Percentiles rank a stretch among this genome's conserved stretches.
Conservation (phyloP, 2,888 invertebrate genomes). For the Gisinianus flammeolus region DNA sequence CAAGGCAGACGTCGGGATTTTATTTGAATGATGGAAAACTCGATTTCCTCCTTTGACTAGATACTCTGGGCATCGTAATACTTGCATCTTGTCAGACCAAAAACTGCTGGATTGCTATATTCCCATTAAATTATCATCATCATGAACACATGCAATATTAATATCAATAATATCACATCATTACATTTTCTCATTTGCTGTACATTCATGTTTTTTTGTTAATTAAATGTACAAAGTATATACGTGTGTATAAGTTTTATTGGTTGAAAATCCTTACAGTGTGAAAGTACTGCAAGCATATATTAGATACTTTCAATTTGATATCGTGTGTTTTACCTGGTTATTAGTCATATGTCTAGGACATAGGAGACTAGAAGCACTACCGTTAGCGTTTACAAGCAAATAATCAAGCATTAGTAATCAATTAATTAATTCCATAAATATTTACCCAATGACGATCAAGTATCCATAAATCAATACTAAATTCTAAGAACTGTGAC, state of each 20-base stretch:
- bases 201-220: not conserved
- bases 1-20: not conserved
- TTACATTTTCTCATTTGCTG: not conserved
- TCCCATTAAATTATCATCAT: not conserved
- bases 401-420: not conserved
- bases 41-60: not conserved
- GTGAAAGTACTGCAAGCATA: no score
- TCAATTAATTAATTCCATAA: no score
- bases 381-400: constrained; percentile 4
- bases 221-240: not conserved
- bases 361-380: not conserved
- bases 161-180: not conserved
- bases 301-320: no score
- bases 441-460: no score
- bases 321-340: not conserved
- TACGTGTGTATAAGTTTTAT: no score
- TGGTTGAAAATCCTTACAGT: not conserved
- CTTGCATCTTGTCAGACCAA: constrained; percentile 29
- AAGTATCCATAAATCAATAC: no score
- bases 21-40: constrained; percentile 20
- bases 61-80: constrained; percentile 18
- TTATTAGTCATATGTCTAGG: constrained; percentile 5
- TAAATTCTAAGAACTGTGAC: no score
- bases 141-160: not conserved
- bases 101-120: not conserved